Evolutionary conservation across 2,797 vertebrate genomes (phyloP).

Genomic region (Anguilla obscura): DNA sequence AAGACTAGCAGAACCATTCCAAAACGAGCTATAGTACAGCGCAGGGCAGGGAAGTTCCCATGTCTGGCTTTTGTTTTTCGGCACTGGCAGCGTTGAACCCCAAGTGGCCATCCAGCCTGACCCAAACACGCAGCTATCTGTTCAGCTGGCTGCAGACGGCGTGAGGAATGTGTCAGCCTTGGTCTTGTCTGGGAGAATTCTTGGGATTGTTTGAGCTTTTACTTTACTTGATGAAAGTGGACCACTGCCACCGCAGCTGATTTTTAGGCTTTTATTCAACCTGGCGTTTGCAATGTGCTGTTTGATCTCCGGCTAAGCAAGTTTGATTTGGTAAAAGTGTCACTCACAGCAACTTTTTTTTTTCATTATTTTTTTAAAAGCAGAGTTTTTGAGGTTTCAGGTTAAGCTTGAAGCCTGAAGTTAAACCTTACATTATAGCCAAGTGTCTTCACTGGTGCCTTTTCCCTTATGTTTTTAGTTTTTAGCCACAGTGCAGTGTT

Average conservation of each 20-base stretch:
- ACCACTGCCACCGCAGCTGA: not conserved
- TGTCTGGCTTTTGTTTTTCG: not conserved
- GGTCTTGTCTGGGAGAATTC: not conserved
- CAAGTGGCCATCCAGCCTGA: not conserved
- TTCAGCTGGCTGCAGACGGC: not conserved
- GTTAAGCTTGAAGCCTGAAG: not conserved
- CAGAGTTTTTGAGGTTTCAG: not conserved
- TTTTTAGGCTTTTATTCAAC: not conserved
- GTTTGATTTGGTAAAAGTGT: not conserved
- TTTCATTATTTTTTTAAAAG: not conserved
- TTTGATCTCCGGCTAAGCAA: conserved; percentile 13
- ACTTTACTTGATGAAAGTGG: not conserved
- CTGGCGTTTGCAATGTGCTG: not conserved
- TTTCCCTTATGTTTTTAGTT: not conserved
- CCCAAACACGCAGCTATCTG: not conserved
- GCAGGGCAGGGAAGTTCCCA: not conserved
- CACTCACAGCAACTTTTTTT: not conserved
- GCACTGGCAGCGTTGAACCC: not conserved
- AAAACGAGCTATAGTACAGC: not conserved
- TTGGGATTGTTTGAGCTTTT: not conserved
- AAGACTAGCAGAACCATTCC: not conserved
- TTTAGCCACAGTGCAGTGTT: not conserved
- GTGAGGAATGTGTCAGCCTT: conserved; percentile 4
- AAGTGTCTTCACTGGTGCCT: not conserved
- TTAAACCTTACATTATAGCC: not conserved